Evolutionary conservation across 1,140 invertebrate genomes (phyloP).

Genomic region (Orchesella cincta): DNA sequence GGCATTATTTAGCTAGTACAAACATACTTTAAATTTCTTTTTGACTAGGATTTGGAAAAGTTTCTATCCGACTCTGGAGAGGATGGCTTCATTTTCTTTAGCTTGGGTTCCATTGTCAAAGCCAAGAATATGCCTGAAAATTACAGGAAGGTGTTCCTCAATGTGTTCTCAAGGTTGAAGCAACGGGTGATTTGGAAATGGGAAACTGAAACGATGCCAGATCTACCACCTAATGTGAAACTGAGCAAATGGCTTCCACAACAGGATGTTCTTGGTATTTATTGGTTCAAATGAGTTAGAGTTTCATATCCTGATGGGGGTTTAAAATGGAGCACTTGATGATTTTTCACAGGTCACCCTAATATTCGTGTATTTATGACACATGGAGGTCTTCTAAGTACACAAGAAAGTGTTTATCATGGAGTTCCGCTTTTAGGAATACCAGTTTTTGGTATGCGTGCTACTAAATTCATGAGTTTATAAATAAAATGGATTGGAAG

Average conservation of each 20-base stretch:
- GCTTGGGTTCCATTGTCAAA: conserved; percentile 63
- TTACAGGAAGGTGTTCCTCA: conserved; percentile 57
- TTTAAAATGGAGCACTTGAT: background rate
- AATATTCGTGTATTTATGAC: conserved; percentile 55
- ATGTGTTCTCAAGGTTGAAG: conserved; percentile 62
- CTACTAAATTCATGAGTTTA: background rate
- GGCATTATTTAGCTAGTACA: background rate
- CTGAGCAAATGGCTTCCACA: conserved; percentile 71
- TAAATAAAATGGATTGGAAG: background rate
- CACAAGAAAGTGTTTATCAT: conserved; percentile 55
- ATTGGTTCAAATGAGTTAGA: background rate
- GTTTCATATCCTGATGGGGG: background rate
- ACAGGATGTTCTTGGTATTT: conserved; percentile 63
- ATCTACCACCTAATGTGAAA: conserved; percentile 63
- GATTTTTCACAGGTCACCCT: conserved; percentile 49
- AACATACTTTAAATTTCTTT: conserved; percentile 29
- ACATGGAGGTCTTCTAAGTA: conserved; percentile 57
- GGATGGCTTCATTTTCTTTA: conserved; percentile 64
- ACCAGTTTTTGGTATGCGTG: conserved; percentile 52
- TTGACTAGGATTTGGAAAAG: conserved; percentile 22
- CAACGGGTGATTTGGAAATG: conserved; percentile 66
- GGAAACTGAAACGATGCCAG: conserved; percentile 59
- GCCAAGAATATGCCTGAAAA: conserved; percentile 55
- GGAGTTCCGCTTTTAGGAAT: conserved; percentile 56
- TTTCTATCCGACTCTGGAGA: conserved; percentile 12